These are phyloP conservation scores for Nettapus auritus DNA, from an alignment of 2,113 vertebrate genomes.

Conservation along the genomic window DNA sequence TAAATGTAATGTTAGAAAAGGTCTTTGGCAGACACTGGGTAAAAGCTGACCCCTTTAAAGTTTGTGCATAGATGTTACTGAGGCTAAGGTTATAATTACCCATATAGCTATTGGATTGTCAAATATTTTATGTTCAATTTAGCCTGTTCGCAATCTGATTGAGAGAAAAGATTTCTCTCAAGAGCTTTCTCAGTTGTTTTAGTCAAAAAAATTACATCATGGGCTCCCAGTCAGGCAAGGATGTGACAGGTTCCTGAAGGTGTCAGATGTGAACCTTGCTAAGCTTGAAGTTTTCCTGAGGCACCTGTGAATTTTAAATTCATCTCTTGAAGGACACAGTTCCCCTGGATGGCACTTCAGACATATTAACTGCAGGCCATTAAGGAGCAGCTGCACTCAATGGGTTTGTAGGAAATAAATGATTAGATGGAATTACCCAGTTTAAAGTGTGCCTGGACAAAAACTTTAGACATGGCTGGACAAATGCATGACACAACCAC, in stretches of 20 bases:
- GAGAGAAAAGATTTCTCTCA: background rate
- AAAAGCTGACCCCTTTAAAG: background rate
- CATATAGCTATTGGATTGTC: background rate
- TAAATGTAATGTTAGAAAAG: background rate
- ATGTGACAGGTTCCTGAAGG: background rate
- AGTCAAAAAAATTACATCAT: background rate
- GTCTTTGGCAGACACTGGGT: background rate
- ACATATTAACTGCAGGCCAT: background rate
- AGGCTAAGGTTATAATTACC: background rate
- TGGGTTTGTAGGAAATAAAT: background rate
- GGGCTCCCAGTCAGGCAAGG: background rate
- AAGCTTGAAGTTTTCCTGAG: background rate
- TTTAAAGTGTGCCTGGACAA: background rate
- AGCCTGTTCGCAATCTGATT: background rate
- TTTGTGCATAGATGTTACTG: background rate
- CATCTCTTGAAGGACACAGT: background rate
- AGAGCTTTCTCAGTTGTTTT: background rate
- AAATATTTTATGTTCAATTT: background rate
- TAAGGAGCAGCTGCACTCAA: background rate
- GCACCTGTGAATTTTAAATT: background rate
- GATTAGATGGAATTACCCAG: background rate
- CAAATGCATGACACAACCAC: background rate
- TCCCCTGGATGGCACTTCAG: background rate
- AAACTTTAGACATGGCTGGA: background rate
- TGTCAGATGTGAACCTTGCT: constrained; percentile 2